Base-by-base conservation (phyloP, 2,888 invertebrate species). In the Polietes domitor region DNA sequence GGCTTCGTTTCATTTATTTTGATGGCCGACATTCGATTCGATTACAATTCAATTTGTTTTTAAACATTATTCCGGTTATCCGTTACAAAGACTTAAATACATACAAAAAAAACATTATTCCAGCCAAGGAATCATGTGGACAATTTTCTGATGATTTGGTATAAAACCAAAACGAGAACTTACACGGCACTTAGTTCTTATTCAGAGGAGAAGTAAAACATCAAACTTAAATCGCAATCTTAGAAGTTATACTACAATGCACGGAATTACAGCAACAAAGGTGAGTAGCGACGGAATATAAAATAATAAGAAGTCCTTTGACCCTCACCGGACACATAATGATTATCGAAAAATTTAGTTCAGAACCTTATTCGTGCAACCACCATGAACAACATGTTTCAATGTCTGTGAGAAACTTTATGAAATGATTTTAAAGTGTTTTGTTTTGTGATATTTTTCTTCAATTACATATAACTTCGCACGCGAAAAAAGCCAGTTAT, bases 101-200 rank as follows among this genome's bases (percentile, higher is more conserved):
- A n/a, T n/a, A 47, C n/a, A 47, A n/a, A n/a, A 47, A n/a, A 47
- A 47, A 47, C n/a, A 47, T 47, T 47, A n/a, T n/a, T n/a, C 47
- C 26, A 24, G 0, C 24, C 10, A 58, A 58, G 47, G n/a, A 47
- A 47, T 47, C n/a, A 41, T 0, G 47, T 26, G 53, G 53, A 53
- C 26, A 24, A n/a, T n/a, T 58, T 58, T 55, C 24, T 21, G 55
- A 55, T 9, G 53, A 26, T 58, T 58, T 24, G 24, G 58, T 58
- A 58, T 58, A 58, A 58, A 58, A 58, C 26, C 58, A 58, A 58
- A 58, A 58, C 26, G 12, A 26, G 58, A 58, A 58, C 26, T 5
- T 9, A 26, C 26, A 58, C 1, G 10, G 7, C 58, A 58, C 26
- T 26, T 58, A 58, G 58, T 58, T 58, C 15, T 26, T 24, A 58